Conservation (phyloP, 2,113 vertebrate species). For the Engraulis encrasicolus region DNA sequence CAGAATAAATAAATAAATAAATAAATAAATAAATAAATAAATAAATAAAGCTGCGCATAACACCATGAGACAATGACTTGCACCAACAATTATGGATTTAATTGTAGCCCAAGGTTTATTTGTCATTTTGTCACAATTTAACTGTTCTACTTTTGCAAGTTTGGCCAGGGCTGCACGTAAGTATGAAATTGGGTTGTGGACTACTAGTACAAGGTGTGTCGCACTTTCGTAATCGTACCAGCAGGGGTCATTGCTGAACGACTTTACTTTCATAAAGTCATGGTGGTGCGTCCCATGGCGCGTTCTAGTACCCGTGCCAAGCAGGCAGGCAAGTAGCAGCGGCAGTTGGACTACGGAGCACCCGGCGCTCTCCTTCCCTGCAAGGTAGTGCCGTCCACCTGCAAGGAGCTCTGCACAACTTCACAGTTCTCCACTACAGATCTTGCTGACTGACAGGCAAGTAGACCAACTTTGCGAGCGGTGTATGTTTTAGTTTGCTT, state of each 20-base stretch:
- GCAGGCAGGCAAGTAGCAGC: background rate
- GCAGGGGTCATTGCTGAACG: constrained; percentile 61
- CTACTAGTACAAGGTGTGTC: background rate
- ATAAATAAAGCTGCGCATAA: no score
- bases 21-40: no score
- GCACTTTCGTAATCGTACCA: constrained; percentile 43
- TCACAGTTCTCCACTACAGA: no score
- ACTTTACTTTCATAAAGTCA: background rate
- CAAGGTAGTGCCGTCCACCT: background rate
- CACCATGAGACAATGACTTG: no score
- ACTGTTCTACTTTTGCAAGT: no score
- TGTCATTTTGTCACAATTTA: no score
- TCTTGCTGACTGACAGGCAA: constrained; percentile 19
- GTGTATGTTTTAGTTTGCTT: background rate
- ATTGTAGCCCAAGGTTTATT: no score
- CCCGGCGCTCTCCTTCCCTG: background rate
- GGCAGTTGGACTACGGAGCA: background rate
- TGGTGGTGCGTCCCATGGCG: background rate
- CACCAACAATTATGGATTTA: no score
- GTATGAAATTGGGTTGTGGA: no score
- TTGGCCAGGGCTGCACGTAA: no score
- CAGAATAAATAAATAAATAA: no score
- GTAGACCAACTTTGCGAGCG: background rate
- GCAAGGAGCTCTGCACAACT: background rate
- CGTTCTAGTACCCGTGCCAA: constrained; percentile 28